Conservation (phyloP, 2,113 vertebrate genomes). For the Procapra przewalskii region DNA sequence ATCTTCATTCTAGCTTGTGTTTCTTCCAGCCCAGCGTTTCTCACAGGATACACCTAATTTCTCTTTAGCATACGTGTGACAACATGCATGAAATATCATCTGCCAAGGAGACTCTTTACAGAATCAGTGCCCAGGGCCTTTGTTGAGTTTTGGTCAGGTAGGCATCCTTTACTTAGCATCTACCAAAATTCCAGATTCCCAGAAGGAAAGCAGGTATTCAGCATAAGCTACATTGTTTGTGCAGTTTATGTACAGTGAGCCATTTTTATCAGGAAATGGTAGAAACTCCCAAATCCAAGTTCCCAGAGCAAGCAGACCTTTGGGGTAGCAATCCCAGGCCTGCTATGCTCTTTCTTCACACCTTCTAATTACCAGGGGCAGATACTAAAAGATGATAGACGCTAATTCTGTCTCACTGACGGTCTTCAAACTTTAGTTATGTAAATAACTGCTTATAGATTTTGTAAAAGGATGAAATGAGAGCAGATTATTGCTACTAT, state of each 20-base stretch:
- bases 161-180: neutral
- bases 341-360: neutral
- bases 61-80: neutral
- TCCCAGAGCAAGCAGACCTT: neutral
- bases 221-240: neutral
- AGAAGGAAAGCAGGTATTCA: neutral
- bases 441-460: neutral
- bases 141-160: neutral
- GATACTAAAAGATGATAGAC: neutral
- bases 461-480: neutral
- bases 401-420: neutral
- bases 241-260: neutral
- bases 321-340: neutral
- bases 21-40: too few species aligned
- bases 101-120: neutral
- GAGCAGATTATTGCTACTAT: neutral
- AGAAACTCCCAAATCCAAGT: neutral
- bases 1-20: too few species aligned
- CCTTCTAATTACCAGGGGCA: neutral
- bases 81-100: neutral
- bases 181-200: neutral
- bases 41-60: neutral
- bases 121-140: neutral
- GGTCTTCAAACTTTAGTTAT: neutral
- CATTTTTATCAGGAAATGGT: neutral